A percentile compares a stretch with the other conserved stretches of the same genome.
phyloP scores from a whole-genome alignment of 2,888 invertebrate genomes.

The Aleiodes alternator region DNA sequence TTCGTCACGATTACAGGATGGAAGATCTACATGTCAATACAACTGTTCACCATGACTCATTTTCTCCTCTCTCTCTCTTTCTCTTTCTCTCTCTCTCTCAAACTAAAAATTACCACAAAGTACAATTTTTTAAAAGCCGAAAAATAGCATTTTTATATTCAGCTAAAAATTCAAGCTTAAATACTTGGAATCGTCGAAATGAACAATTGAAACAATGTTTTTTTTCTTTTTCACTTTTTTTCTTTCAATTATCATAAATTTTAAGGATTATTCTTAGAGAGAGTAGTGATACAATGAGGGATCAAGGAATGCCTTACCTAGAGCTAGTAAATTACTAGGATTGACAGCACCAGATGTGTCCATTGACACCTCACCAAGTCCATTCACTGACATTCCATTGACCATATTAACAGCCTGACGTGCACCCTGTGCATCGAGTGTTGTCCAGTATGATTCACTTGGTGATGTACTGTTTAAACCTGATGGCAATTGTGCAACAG shows the following conservation, averaged over 20 bases:
- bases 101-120: too few species aligned
- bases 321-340: slow-evolving; percentile 75
- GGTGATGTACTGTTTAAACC: slow-evolving; percentile 94
- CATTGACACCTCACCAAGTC: slow-evolving; percentile 84
- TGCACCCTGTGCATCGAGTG: slow-evolving; percentile 86
- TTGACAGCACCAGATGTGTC: slow-evolving; percentile 80
- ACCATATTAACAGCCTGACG: slow-evolving; percentile 84
- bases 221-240: slow-evolving; percentile 16
- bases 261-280: slow-evolving; percentile 46
- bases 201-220: background rate
- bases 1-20: slow-evolving; percentile 17
- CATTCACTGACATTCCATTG: slow-evolving; percentile 86
- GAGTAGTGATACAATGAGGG: slow-evolving; percentile 59
- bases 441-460: slow-evolving; percentile 94
- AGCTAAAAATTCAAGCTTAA: background rate
- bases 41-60: slow-evolving; percentile 21
- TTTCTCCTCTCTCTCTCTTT: too few species aligned
- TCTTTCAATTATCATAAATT: background rate
- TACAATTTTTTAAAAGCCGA: too few species aligned
- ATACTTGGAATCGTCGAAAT: slow-evolving; percentile 8
- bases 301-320: slow-evolving; percentile 69
- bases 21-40: slow-evolving; percentile 19
- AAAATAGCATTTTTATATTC: too few species aligned
- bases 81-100: too few species aligned
- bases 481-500: slow-evolving; percentile 94